phyloP scores from a whole-genome alignment of 2,797 vertebrate genomes.

The Anisognathus igniventris region DNA sequence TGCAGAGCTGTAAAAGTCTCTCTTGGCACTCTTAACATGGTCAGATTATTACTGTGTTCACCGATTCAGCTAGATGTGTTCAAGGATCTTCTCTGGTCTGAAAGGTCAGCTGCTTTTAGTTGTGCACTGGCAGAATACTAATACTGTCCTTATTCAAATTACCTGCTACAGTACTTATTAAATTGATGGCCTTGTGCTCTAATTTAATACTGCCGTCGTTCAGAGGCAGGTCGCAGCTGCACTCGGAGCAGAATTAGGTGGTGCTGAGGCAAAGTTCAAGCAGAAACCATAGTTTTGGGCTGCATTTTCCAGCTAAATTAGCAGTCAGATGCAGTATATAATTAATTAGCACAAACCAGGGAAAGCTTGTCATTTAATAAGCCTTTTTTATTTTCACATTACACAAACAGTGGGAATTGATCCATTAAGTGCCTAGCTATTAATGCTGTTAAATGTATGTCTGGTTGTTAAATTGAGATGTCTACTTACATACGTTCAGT shows the following conservation, averaged over 20 bases:
- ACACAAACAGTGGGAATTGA: constrained; percentile 90
- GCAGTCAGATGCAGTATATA: constrained; percentile 86
- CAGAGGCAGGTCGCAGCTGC: constrained; percentile 84
- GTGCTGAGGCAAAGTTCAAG: constrained; percentile 90
- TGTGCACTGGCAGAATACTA: constrained; percentile 95
- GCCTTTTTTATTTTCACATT: constrained; percentile 86
- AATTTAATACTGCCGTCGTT: constrained; percentile 93
- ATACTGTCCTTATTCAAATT: constrained; percentile 99
- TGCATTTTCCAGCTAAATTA: constrained; percentile 88
- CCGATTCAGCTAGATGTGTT: constrained; percentile 92
- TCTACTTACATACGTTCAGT: constrained; percentile 78
- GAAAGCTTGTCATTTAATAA: constrained; percentile 98
- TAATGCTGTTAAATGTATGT: constrained; percentile 91
- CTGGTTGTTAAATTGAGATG: constrained; percentile 85
- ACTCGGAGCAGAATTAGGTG: constrained; percentile 87
- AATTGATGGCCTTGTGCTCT: constrained; percentile 95
- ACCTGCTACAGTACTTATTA: constrained; percentile 96
- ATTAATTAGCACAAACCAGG: constrained; percentile 92
- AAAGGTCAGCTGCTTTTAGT: constrained; percentile 99
- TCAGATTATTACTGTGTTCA: constrained; percentile 90
- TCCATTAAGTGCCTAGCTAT: constrained; percentile 89
- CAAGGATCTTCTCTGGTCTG: constrained; percentile 95
- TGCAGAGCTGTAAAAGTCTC: constrained; percentile 75
- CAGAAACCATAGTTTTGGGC: constrained; percentile 82
- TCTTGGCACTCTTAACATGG: constrained; percentile 89